These are phyloP conservation scores for Psylliodes chrysocephalus DNA, from an alignment of 2,888 invertebrate species.

Conservation along the genomic window DNA sequence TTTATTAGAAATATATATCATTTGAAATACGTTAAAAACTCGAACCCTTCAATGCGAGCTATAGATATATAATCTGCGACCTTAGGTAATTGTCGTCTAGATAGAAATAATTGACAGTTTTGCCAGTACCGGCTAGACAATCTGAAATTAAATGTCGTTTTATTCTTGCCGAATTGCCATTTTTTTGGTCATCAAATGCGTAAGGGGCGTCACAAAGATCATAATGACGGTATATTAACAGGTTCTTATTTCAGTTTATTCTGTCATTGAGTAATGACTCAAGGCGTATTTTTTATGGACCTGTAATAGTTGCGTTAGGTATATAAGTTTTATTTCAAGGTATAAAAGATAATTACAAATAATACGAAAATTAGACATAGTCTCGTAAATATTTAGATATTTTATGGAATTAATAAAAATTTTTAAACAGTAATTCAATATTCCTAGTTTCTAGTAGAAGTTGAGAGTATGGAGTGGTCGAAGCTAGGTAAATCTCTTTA, in stretches of 20 bases:
- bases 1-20: conserved; percentile 26
- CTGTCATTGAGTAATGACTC: conserved; percentile 31
- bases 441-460: too few species aligned
- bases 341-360: too few species aligned
- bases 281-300: conserved; percentile 6
- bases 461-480: too few species aligned
- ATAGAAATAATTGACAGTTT: conserved; percentile 26
- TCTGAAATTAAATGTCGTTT: conserved; percentile 32
- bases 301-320: background rate
- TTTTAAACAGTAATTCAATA: too few species aligned
- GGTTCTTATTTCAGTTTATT: conserved; percentile 18
- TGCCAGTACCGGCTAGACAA: conserved; percentile 28
- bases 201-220: conserved; percentile 16
- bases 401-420: too few species aligned
- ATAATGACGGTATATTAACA: conserved; percentile 27
- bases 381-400: too few species aligned
- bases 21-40: conserved; percentile 17
- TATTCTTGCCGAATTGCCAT: conserved; percentile 28
- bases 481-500: too few species aligned
- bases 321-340: conserved; percentile 1
- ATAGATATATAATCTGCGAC: conserved; percentile 17
- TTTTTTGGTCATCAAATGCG: conserved; percentile 30
- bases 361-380: too few species aligned
- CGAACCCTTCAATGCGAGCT: conserved; percentile 24
- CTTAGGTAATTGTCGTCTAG: conserved; percentile 20